Evolutionary conservation across 92 coral and sea anemone genomes (phyloP).

Genomic region (Zoanthus solanderi): DNA sequence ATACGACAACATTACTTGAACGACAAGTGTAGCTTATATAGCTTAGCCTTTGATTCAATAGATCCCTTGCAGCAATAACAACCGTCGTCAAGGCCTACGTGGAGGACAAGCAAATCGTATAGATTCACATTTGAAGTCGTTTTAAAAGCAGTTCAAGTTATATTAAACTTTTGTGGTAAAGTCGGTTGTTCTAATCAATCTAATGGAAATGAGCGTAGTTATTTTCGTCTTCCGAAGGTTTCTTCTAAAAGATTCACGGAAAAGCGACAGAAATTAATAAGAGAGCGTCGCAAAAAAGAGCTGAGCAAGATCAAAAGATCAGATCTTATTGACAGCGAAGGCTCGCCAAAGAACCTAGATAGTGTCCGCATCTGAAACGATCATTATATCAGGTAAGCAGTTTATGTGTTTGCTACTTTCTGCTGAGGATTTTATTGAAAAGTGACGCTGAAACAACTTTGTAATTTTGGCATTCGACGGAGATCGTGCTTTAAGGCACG

Average conservation of each 20-base stretch:
- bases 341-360: slow-evolving; percentile 6
- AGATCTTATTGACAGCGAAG: slow-evolving; percentile 16
- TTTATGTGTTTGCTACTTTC: neutral
- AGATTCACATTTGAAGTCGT: neutral
- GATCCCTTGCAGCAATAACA: slow-evolving; percentile 17
- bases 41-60: neutral
- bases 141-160: neutral
- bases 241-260: neutral
- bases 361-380: slow-evolving; percentile 59
- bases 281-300: neutral
- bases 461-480: neutral
- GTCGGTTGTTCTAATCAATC: slow-evolving; percentile 11
- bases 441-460: slow-evolving; percentile 9
- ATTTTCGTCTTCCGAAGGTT: neutral
- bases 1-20: too few species aligned
- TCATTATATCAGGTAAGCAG: slow-evolving; percentile 58
- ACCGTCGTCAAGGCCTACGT: slow-evolving; percentile 8
- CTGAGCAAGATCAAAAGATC: neutral
- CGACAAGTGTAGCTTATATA: too few species aligned
- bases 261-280: neutral
- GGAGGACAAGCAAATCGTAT: slow-evolving; percentile 2
- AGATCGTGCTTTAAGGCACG: neutral
- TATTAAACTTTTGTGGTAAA: slow-evolving; percentile 13
- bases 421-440: neutral
- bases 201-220: neutral